phyloP scores from a whole-genome alignment of 2,888 invertebrate species.

The Alloscopus bannaensis region DNA sequence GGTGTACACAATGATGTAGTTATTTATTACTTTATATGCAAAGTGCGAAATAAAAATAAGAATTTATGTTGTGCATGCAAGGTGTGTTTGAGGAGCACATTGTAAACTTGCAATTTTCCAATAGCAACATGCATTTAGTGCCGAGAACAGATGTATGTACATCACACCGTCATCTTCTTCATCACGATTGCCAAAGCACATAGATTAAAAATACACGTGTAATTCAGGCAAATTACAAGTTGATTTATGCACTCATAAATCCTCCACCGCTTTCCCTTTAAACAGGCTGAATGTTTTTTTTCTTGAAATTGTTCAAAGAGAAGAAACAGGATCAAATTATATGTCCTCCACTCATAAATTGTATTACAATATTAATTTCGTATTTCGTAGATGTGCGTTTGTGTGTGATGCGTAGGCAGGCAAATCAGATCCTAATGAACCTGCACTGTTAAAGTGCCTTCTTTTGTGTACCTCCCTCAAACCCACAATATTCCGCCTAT shows the following conservation, averaged over 20 bases:
- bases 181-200: too few species aligned
- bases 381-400: neutral
- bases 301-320: neutral
- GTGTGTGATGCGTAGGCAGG: slow-evolving; percentile 31
- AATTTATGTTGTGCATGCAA: neutral
- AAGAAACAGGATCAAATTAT: slow-evolving; percentile 9
- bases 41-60: neutral
- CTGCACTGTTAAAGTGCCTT: slow-evolving; percentile 12
- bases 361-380: slow-evolving; percentile 1
- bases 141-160: too few species aligned
- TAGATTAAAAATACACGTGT: neutral
- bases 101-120: neutral
- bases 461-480: slow-evolving; percentile 30
- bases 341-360: slow-evolving; percentile 8
- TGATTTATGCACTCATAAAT: slow-evolving; percentile 38
- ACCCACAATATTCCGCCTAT: slow-evolving; percentile 41
- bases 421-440: slow-evolving; percentile 33
- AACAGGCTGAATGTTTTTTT: neutral
- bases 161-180: too few species aligned
- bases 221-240: slow-evolving; percentile 23
- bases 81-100: too few species aligned
- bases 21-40: too few species aligned
- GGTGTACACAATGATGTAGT: too few species aligned
- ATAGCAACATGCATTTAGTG: neutral
- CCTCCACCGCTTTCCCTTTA: slow-evolving; percentile 8